A percentile compares a stretch with the other conserved stretches of the same genome.
Evolutionary conservation across 1,140 invertebrate species (phyloP).

Genomic region (Vanessa tameamea): DNA sequence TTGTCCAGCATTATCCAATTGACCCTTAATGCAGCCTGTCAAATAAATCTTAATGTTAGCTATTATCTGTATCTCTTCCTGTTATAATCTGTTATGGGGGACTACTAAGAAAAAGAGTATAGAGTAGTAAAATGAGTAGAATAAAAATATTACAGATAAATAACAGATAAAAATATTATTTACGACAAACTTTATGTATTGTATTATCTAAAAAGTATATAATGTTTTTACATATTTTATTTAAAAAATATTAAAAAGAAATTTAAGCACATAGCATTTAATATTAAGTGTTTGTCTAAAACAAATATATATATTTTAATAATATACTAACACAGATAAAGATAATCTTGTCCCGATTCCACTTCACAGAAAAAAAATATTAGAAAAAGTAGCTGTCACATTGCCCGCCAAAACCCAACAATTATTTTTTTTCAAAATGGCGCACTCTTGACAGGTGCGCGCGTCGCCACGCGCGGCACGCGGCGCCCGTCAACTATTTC

Average conservation of each 20-base stretch:
- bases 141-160: neutral
- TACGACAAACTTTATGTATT: too few relatives aligned
- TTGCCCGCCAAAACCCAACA: slow-evolving; percentile 31
- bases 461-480: slow-evolving; percentile 44
- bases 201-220: too few relatives aligned
- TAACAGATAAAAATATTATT: too few relatives aligned
- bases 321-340: neutral
- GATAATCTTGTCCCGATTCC: neutral
- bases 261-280: too few relatives aligned
- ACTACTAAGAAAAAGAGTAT: neutral
- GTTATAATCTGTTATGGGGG: slow-evolving; percentile 20
- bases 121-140: neutral
- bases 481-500: slow-evolving; percentile 53
- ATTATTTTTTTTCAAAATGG: slow-evolving; percentile 46
- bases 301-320: too few relatives aligned
- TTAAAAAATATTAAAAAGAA: too few relatives aligned
- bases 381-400: slow-evolving; percentile 20
- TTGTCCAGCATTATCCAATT: slow-evolving; percentile 48
- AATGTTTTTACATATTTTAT: too few relatives aligned
- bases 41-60: slow-evolving; percentile 54
- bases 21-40: slow-evolving; percentile 32
- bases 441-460: slow-evolving; percentile 52
- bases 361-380: neutral
- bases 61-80: slow-evolving; percentile 16
- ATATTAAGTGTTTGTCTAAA: too few relatives aligned